Conservation (phyloP, 2,888 invertebrate genomes). For the Drosophila tripunctata region DNA sequence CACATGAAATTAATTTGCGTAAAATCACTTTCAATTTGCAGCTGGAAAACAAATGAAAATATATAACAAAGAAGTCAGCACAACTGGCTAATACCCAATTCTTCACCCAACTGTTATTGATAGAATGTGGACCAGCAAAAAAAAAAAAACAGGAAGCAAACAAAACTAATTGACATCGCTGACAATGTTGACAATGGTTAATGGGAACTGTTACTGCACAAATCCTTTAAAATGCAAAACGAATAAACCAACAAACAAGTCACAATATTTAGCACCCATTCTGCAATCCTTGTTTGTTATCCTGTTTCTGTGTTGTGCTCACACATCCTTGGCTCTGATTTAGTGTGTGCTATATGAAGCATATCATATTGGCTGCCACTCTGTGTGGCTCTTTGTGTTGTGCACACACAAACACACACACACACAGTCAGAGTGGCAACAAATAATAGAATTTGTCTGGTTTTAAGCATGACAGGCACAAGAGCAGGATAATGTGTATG, state of each 20-base stretch:
- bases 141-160: conserved; percentile 23
- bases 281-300: not conserved
- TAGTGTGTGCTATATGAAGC: conserved; percentile 50
- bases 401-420: conserved; percentile 24
- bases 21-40: conserved; percentile 72
- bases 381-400: conserved; percentile 41
- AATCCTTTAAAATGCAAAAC: conserved; percentile 53
- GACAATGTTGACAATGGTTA: conserved; percentile 51
- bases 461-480: conserved; percentile 61
- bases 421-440: conserved; percentile 45
- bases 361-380: conserved; percentile 48
- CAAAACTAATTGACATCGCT: conserved; percentile 29
- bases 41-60: not conserved
- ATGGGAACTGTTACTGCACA: conserved; percentile 49
- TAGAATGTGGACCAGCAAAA: conserved; percentile 18
- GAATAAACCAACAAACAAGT: conserved; percentile 22
- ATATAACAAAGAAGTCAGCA: not conserved
- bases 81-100: conserved; percentile 2
- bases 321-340: conserved; percentile 42
- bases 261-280: conserved; percentile 27
- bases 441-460: conserved; percentile 72
- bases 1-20: conserved; percentile 67
- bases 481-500: conserved; percentile 63
- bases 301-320: not conserved
- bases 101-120: conserved; percentile 4